These are phyloP conservation scores for Tapera naevia DNA, from an alignment of 2,797 vertebrate species.

Conservation along the genomic window DNA sequence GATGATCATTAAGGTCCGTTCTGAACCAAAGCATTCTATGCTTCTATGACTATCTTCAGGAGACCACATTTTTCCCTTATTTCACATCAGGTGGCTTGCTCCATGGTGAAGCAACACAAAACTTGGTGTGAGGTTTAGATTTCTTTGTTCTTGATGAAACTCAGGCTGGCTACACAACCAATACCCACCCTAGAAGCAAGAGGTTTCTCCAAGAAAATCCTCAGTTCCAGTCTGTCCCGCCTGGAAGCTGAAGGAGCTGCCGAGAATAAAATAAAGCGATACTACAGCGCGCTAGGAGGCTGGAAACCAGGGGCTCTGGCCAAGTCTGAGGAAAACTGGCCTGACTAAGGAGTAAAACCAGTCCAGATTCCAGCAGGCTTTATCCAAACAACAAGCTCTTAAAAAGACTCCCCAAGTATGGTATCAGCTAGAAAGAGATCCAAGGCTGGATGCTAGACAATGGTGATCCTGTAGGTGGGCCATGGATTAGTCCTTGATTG, in stretches of 20 bases:
- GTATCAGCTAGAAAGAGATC: constrained; percentile 1
- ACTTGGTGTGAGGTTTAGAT: neutral
- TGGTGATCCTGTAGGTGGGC: neutral
- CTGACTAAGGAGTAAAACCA: constrained; percentile 11
- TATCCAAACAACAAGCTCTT: neutral
- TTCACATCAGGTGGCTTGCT: neutral
- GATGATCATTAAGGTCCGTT: too few relatives aligned
- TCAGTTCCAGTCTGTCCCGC: neutral
- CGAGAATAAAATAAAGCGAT: constrained; percentile 8
- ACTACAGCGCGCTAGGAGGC: neutral
- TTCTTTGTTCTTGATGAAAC: neutral
- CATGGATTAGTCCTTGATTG: neutral
- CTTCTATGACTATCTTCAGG: neutral
- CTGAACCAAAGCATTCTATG: too few relatives aligned
- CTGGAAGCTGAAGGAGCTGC: constrained; percentile 24
- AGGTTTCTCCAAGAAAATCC: neutral
- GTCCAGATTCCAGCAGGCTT: neutral
- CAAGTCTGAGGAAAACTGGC: constrained; percentile 30
- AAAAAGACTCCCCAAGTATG: neutral
- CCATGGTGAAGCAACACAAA: neutral
- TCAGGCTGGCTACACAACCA: neutral
- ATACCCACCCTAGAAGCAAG: neutral
- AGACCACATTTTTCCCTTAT: neutral
- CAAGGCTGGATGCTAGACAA: neutral
- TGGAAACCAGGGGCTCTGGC: neutral